Base-by-base conservation (phyloP, 2,797 vertebrate species). In the Clarias platycephalus region DNA sequence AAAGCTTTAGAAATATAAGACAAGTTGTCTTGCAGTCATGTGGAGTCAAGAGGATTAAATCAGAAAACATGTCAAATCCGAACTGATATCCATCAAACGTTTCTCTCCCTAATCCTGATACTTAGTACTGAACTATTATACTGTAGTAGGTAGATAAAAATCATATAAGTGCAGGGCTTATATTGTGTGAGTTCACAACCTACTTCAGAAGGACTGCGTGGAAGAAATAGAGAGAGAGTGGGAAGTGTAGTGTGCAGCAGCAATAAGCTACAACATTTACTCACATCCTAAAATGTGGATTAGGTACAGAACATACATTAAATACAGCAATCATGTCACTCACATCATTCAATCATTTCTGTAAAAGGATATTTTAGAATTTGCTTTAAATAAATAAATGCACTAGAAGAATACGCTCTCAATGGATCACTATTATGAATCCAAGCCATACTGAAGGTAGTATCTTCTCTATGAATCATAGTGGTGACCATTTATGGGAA, bases 81-180 rank as follows among this genome's bases (percentile, higher is more conserved):
- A 49, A 64, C 34, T 64, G 20, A 77, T 34, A 34, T 37, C 12
- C 3, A 37, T 24, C 15, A 26, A 75, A 62, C 22, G 1, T 77
- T 76, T 77, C 13, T 13, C 2, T 20, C 12, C 5, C 31, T 10
- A 40, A 40, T 78, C 10, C 3, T 15, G 13, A 44, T 20, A 26
- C 5, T 26, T 4, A 0, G 75, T 44, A 79, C 63, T 79, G 34
- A 15, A 63, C 57, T 79, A 37, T 63, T 62, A 40, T 2, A 1
- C 58, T 63, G 31, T 44, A n/a, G 22, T 34, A n/a, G 24, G 24
- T 4, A 44, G 34, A 44, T 64, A 15, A 44, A 40, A 79, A 44
- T 31, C 22, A 40, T 22, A 63, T 13, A 80, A 28, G 76, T 75
- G 63, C 68, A 82, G 86, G 85, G 80, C 76, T 82, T 86, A 49